Percentiles rank a stretch among this genome's conserved stretches.
Evolutionary conservation across 2,888 invertebrate genomes (phyloP).

Genomic region (Hipparchia sbordonii): DNA sequence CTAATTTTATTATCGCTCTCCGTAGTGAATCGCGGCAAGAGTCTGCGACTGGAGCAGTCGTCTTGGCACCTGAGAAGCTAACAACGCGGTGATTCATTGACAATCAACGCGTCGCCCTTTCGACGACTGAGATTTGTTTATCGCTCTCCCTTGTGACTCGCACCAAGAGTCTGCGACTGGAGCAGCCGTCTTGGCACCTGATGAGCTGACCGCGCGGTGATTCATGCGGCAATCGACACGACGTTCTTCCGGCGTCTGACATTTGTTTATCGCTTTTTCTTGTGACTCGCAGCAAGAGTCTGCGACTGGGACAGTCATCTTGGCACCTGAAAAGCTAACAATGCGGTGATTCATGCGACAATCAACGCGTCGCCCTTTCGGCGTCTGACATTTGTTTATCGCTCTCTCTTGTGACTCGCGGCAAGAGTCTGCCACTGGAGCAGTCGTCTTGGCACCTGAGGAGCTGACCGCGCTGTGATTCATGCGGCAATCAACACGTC

Average conservation of each 20-base stretch:
- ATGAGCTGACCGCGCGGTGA: too few relatives aligned
- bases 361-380: too few relatives aligned
- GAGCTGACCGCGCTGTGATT: conserved; percentile 12
- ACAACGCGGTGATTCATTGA: conserved; percentile 15
- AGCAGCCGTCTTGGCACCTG: too few relatives aligned
- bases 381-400: too few relatives aligned
- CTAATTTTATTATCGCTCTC: not conserved
- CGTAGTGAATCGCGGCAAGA: not conserved
- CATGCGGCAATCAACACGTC: conserved; percentile 15
- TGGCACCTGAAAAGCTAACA: conserved; percentile 1
- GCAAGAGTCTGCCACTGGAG: not conserved
- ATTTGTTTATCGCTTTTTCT: not conserved
- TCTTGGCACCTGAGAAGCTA: conserved; percentile 12
- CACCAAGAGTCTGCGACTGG: not conserved
- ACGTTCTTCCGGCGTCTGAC: too few relatives aligned
- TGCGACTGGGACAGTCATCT: not conserved
- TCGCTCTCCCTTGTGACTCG: not conserved
- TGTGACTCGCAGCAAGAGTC: not conserved
- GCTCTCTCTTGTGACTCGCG: not conserved
- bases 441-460: conserved; percentile 23
- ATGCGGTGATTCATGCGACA: conserved; percentile 20
- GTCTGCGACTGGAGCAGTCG: too few relatives aligned
- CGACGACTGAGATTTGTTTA: not conserved
- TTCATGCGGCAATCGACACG: too few relatives aligned
- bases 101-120: conserved; percentile 1